phyloP scores from a whole-genome alignment of 2,888 invertebrate species.

The Tortricodes alternella region DNA sequence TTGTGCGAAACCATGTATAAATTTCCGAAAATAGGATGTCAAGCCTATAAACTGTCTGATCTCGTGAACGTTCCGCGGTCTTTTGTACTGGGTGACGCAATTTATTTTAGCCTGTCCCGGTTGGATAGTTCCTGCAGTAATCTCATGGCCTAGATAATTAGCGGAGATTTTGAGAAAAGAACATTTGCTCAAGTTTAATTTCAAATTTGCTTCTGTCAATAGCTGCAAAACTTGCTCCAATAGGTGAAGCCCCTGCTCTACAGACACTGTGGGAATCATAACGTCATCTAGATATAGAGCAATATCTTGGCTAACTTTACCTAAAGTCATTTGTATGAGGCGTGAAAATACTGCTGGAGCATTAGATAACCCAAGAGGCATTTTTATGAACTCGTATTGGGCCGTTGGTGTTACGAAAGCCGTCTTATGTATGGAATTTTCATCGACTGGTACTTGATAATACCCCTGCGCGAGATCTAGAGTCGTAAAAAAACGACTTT shows the following conservation, averaged over 20 bases:
- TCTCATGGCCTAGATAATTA: conserved; percentile 15
- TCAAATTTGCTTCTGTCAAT: conserved; percentile 5
- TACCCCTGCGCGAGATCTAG: conserved; percentile 26
- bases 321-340: background rate
- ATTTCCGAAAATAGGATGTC: conserved; percentile 25
- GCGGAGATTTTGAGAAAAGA: background rate
- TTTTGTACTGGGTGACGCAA: conserved; percentile 14
- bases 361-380: conserved; percentile 32
- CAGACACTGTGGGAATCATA: conserved; percentile 10
- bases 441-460: conserved; percentile 10
- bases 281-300: conserved; percentile 27
- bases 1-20: conserved; percentile 15
- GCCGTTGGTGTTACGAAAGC: conserved; percentile 27
- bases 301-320: background rate
- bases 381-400: conserved; percentile 23
- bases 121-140: conserved; percentile 8
- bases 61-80: conserved; percentile 21
- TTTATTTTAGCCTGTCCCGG: conserved; percentile 11
- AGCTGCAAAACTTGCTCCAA: conserved; percentile 19
- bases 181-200: conserved; percentile 19
- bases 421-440: conserved; percentile 14
- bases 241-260: conserved; percentile 7
- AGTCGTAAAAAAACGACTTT: conserved; percentile 18
- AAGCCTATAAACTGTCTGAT: no score
- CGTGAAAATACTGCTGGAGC: conserved; percentile 28